Conservation (phyloP, 1,140 invertebrate genomes). For the Drosophila orena region DNA sequence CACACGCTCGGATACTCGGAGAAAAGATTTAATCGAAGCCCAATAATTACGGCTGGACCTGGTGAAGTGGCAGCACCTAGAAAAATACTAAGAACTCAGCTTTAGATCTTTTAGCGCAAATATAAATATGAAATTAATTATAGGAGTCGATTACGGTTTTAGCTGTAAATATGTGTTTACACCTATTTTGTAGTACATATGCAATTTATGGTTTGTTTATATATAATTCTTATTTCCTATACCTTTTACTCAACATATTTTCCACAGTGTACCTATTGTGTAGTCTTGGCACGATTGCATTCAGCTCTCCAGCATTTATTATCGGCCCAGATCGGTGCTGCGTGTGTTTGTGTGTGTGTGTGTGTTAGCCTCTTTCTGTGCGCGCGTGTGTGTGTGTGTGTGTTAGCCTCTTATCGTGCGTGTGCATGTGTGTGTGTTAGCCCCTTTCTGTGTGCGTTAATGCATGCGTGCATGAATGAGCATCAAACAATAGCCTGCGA, state of each 20-base stretch:
- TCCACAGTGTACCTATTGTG: conserved; percentile 6
- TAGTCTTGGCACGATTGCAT: conserved; percentile 36
- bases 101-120: no score
- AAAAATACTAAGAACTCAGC: not conserved
- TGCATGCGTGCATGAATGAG: conserved; percentile 39
- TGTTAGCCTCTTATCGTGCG: not conserved
- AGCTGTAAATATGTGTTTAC: not conserved
- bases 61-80: conserved; percentile 6
- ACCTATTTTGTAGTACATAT: not conserved
- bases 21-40: conserved; percentile 33
- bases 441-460: conserved; percentile 14
- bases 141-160: no score
- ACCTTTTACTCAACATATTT: not conserved
- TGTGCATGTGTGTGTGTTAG: conserved; percentile 4
- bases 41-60: conserved; percentile 26
- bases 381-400: not conserved
- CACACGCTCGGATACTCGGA: not conserved
- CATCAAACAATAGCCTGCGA: conserved; percentile 39
- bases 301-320: conserved; percentile 41
- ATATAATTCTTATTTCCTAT: not conserved
- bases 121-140: no score
- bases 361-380: conserved; percentile 1
- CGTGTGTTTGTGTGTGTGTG: not conserved
- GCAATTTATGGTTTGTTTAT: not conserved
- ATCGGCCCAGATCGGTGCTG: conserved; percentile 43